phyloP scores from a whole-genome alignment of 2,797 vertebrate genomes.

The Characodon lateralis region DNA sequence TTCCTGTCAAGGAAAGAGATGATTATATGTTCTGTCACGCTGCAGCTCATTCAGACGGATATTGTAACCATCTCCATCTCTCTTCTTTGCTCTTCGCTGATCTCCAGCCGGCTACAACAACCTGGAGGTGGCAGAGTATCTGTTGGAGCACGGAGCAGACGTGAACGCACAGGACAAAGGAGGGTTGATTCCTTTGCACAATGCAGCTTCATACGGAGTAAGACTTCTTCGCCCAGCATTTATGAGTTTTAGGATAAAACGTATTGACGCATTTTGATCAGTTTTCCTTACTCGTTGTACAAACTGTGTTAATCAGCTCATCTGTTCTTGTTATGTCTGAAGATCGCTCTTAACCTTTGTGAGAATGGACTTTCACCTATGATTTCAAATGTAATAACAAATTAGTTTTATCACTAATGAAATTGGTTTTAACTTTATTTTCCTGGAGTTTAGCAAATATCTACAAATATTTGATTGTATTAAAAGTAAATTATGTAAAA shows the following conservation, averaged over 20 bases:
- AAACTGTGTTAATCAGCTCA: neutral
- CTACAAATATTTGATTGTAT: neutral
- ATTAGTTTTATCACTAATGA: neutral
- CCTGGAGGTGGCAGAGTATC: constrained; percentile 95
- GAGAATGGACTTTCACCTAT: neutral
- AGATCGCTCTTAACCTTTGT: neutral
- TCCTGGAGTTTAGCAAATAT: neutral
- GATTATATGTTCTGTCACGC: constrained; percentile 34
- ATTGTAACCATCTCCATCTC: constrained; percentile 10
- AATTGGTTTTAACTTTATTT: neutral
- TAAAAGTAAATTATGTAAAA: neutral
- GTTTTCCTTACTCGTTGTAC: neutral
- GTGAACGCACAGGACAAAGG: constrained; percentile 97
- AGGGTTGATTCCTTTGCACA: constrained; percentile 94
- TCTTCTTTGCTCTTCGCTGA: neutral
- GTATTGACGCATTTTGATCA: neutral
- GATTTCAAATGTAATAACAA: neutral
- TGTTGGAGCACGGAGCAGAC: constrained; percentile 93
- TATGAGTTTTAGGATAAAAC: neutral
- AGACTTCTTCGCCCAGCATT: constrained; percentile 43
- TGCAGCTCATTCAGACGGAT: constrained; percentile 30
- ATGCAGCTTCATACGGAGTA: constrained; percentile 96
- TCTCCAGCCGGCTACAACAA: constrained; percentile 93
- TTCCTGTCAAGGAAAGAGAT: constrained; percentile 29
- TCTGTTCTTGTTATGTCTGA: neutral